Percentiles rank a stretch among this genome's conserved stretches.
phyloP scores from a whole-genome alignment of 1,140 invertebrate species.

The Anthonomus grandis region DNA sequence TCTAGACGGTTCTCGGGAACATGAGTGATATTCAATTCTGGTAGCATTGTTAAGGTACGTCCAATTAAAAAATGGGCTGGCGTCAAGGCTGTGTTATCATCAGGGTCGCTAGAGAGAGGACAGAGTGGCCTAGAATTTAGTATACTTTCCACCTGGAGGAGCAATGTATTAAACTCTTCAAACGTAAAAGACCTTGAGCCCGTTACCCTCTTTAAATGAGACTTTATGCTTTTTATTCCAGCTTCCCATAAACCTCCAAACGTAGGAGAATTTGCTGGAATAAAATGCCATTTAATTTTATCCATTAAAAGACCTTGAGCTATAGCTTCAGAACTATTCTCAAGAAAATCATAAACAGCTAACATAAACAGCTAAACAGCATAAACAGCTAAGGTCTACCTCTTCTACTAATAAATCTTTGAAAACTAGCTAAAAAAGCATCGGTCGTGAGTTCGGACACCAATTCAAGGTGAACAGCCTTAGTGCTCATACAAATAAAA shows the following conservation, averaged over 20 bases:
- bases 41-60: slow-evolving; percentile 28
- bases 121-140: slow-evolving; percentile 43
- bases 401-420: slow-evolving; percentile 6
- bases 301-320: neutral
- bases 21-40: slow-evolving; percentile 9
- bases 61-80: slow-evolving; percentile 48
- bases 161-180: slow-evolving; percentile 6
- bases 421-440: neutral
- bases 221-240: neutral
- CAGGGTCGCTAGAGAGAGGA: slow-evolving; percentile 19
- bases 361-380: slow-evolving; percentile 23
- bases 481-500: slow-evolving; percentile 7
- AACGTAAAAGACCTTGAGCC: neutral
- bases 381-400: slow-evolving; percentile 10
- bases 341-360: slow-evolving; percentile 5
- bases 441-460: neutral
- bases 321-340: neutral
- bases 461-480: slow-evolving; percentile 6
- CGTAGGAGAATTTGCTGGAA: slow-evolving; percentile 21
- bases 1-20: slow-evolving; percentile 22
- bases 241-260: slow-evolving; percentile 32
- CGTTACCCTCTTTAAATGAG: slow-evolving; percentile 27
- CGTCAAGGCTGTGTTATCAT: slow-evolving; percentile 33
- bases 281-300: slow-evolving; percentile 33
- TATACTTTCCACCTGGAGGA: slow-evolving; percentile 27